Conservation (phyloP, 2,797 vertebrate genomes). For the Todus mexicanus region DNA sequence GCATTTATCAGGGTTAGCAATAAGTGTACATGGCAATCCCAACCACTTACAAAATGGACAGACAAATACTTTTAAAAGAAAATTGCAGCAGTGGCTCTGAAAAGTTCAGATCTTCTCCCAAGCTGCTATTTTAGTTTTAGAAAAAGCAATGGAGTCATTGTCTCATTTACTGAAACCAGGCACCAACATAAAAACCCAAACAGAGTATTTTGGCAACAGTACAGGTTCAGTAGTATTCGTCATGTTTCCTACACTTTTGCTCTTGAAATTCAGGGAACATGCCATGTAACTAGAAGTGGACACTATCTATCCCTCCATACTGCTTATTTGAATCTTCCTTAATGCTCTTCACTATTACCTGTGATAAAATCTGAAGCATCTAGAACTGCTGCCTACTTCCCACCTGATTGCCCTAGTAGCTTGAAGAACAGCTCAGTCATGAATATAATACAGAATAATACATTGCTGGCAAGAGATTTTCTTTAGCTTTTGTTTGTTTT, state of each 20-base stretch:
- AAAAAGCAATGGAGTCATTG: not conserved
- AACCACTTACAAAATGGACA: not conserved
- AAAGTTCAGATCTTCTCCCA: not conserved
- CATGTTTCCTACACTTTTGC: not conserved
- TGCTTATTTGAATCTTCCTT: not conserved
- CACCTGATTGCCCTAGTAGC: not conserved
- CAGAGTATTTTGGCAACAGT: not conserved
- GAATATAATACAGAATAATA: not conserved
- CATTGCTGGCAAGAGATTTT: not conserved
- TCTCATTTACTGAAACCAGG: not conserved
- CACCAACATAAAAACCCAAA: not conserved
- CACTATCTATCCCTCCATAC: not conserved
- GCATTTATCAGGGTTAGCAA: not conserved
- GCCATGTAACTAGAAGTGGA: not conserved
- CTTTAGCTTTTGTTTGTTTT: not conserved
- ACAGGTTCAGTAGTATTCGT: not conserved
- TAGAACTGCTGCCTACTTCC: not conserved
- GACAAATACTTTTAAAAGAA: not conserved
- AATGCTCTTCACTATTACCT: not conserved
- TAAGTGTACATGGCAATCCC: not conserved
- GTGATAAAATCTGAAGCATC: not conserved
- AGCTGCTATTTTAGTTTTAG: not conserved
- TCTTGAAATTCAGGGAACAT: not conserved
- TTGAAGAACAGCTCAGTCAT: not conserved
- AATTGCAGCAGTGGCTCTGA: not conserved